Base-by-base conservation (phyloP, 2,113 vertebrate species). In the Caracal caracal region DNA sequence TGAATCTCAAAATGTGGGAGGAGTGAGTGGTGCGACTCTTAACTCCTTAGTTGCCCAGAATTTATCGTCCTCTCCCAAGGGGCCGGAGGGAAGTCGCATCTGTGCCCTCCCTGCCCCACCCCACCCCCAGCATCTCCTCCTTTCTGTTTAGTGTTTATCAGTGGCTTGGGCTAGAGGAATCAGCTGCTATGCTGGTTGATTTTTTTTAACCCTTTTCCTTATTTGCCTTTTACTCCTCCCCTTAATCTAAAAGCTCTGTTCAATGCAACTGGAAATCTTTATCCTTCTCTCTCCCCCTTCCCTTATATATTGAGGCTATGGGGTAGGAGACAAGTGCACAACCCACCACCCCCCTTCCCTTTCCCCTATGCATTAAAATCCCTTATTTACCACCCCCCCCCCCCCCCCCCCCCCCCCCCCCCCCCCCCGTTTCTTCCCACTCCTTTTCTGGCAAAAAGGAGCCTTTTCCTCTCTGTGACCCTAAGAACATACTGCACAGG, bases 181-280 rank as follows among this genome's bases (percentile, higher is more conserved):
- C 97, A 63, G 96, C 96, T 95, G 93, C 94, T 94, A 8, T 90
- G 71, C 40, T 93, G 87, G 87, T 63, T 93, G 70, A 24, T 75
- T 75, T 80, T 94, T 51, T 80, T 53, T 3, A 94, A 70, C 61
- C 40, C 13, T 80, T 80, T 89, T 89, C 78, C 61, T 94, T 96
- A 78, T 84, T 96, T 97, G 53, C 35, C 68, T 79, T 95, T 59
- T 65, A 51, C 28, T 93, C 70, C 84, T 83, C 37, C 87, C 40
- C 33, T 88, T 80, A 93, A 97, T 94, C 97, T 92, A 71, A 94
- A 91, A 93, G 79, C 92, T 98, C 97, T 96, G 26, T 91, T 95
- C 56, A 96, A 24, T 97, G 96, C 96, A 98, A 98, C 98, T 98
- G 98, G 98, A 98, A 98, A 97, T 94, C 89, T 96, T 86, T 76